phyloP scores from a whole-genome alignment of 2,797 vertebrate species.

The Tokudaia tokunoshimensis region DNA sequence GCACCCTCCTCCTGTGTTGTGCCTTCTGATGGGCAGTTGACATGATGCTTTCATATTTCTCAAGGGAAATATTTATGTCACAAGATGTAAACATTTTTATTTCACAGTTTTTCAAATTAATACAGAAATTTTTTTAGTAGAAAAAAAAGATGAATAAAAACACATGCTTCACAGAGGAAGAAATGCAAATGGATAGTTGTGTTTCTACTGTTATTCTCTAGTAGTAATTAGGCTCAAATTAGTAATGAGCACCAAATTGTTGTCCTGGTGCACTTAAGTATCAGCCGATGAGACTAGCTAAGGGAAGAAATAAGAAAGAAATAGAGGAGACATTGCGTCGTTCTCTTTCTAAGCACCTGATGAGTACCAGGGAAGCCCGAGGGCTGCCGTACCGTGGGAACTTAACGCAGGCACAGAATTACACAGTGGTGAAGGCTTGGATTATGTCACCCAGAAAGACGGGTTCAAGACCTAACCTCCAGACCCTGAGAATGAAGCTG shows the following conservation, averaged over 20 bases:
- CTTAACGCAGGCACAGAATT: neutral
- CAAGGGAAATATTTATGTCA: neutral
- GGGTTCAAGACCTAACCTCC: neutral
- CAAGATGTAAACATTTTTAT: conserved; percentile 54
- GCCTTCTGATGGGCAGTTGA: conserved; percentile 31
- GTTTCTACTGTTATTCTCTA: conserved; percentile 33
- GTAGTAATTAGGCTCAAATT: conserved; percentile 28
- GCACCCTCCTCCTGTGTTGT: neutral
- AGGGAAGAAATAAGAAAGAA: conserved; percentile 15
- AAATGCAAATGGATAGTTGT: neutral
- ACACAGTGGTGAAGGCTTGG: neutral
- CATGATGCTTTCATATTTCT: conserved; percentile 17
- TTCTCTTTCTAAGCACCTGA: neutral
- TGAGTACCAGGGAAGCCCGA: neutral
- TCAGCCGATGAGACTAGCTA: neutral
- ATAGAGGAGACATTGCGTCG: neutral
- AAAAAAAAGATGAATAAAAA: conserved; percentile 31
- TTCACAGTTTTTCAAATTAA: conserved; percentile 53
- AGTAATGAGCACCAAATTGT: neutral
- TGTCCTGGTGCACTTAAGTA: neutral
- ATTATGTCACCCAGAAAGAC: conserved; percentile 4
- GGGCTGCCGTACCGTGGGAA: neutral
- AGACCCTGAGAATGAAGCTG: neutral
- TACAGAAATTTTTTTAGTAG: neutral
- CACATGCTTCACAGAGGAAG: neutral